Base-by-base conservation (phyloP, 2,888 invertebrate genomes). In the Atrina japonica region DNA sequence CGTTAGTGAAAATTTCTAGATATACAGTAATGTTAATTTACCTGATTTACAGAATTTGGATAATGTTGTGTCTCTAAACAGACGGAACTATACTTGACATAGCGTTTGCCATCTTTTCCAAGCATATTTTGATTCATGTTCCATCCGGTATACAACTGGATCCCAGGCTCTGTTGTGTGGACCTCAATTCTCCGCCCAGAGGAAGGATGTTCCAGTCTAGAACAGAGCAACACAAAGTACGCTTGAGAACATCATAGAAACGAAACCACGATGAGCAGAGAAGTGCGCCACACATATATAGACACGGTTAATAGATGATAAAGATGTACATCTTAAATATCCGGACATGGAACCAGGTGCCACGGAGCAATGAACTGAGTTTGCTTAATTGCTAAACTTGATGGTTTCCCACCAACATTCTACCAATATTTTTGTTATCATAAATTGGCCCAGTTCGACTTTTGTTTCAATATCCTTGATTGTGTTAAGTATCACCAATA, bases 21-120 rank as follows among this genome's bases (percentile, higher is more conserved):
- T n/a, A n/a, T n/a, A n/a, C n/a, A n/a, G n/a, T 11, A 35, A 35
- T 35, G 35, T n/a, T 35, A 35, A 5, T 81, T 69, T 68, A 88
- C 88, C 59, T 87, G 78, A 91, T 97, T 96, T 0, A 96, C 92
- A 14, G 97, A 95, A 91, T 98, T 96, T 0, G 98, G 97, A 91
- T 94, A 97, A 88, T 96, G 96, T 91, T 98, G 97, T 0, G 97
- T 95, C 92, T 97, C 97, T 63, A 97, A 91, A 87, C 96, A 97
- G 85, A 97, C 94, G 1, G 95, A 95, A 0, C 95, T 95, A 83
- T 96, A 96, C 77, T 94, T 94, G 67, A 92, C 93, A 87, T 97
- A 97, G 16, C 87, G 83, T 0, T 93, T 92, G 0, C 94, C 94
- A 7, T 92, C 91, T 90, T 96, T 97, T 0, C 97, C 97, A 9